Base-by-base conservation (phyloP, 30 jellyfish, hydroid and myxozoan species). In the Chironex yamaguchii region DNA sequence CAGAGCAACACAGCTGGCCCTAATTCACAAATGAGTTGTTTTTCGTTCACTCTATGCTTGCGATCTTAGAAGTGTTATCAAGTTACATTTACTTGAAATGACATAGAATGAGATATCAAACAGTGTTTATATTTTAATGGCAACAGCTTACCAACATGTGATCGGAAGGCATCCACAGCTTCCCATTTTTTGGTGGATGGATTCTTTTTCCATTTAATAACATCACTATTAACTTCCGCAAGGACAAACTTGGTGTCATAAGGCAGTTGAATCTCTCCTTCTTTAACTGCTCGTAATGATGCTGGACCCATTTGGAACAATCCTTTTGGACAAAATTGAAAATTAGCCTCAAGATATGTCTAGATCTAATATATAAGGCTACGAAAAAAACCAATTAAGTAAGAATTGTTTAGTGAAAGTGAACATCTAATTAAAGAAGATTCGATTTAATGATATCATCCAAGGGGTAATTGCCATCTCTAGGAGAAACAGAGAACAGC, bases 211-310 rank as follows among this genome's bases (percentile, higher is more conserved):
- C 96, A 89, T 31, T 52, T 62, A 9, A 94, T 65, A 9, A 85
- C 42, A 49, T 94, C 98, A 62, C 98, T 97, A 31, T 94, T 94
- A 9, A 94, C 99, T 81, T 94, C 99, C 23, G 99, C 98, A 49
- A 94, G 64, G 4, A 76, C 93, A 91, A 94, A 94, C n/a, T 58
- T 64, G 11, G 94, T 91, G 73, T 94, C 99, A 73, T 79, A 86
- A 0, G 90, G 76, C 23, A 78, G 29, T 34, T 78, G 87, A n/a
- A 85, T 85, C 0, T 77, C 90, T 0, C 99, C 99, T 51, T 94
- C 99, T 62, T 94, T 94, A 34, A 94, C 75, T 3, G 99, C 98
- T 67, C 90, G 65, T 66, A 84, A 52, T 23, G 97, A 76, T 75
- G 96, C 74, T 35, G 99, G 99, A 1, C 99, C 99, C 85, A 87